Evolutionary conservation across 2,797 vertebrate genomes (phyloP).

Genomic region (Dicrostonyx torquatus): DNA sequence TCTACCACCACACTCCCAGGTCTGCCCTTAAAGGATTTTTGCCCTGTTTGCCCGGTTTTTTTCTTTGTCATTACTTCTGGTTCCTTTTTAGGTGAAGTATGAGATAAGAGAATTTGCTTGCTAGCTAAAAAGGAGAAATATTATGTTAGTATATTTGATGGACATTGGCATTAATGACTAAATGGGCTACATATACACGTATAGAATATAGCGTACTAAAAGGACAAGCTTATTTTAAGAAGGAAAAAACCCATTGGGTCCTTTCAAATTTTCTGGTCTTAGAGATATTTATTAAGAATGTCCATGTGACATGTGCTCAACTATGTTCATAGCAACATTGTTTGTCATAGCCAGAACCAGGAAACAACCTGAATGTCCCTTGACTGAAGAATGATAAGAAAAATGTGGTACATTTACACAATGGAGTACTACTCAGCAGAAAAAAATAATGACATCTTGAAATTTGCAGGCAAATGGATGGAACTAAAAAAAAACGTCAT

Average conservation of each 20-base stretch:
- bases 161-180: not conserved
- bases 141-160: not conserved
- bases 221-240: constrained; percentile 2
- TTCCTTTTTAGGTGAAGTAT: constrained; percentile 76
- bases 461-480: too few relatives aligned
- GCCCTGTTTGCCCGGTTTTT: constrained; percentile 50
- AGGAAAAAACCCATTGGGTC: not conserved
- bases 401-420: too few relatives aligned
- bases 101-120: constrained; percentile 72
- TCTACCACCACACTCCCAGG: constrained; percentile 21
- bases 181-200: not conserved
- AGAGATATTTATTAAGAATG: not conserved
- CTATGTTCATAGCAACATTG: too few relatives aligned
- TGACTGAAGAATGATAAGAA: too few relatives aligned
- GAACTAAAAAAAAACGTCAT: too few relatives aligned
- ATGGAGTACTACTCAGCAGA: too few relatives aligned
- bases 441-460: too few relatives aligned
- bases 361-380: too few relatives aligned
- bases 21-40: constrained; percentile 77
- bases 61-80: constrained; percentile 77
- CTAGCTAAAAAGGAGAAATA: constrained; percentile 80
- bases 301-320: too few relatives aligned
- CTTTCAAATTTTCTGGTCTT: not conserved
- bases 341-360: too few relatives aligned
- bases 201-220: not conserved